Conservation (phyloP, 2,888 invertebrate genomes). For the Morinoia aosen region DNA sequence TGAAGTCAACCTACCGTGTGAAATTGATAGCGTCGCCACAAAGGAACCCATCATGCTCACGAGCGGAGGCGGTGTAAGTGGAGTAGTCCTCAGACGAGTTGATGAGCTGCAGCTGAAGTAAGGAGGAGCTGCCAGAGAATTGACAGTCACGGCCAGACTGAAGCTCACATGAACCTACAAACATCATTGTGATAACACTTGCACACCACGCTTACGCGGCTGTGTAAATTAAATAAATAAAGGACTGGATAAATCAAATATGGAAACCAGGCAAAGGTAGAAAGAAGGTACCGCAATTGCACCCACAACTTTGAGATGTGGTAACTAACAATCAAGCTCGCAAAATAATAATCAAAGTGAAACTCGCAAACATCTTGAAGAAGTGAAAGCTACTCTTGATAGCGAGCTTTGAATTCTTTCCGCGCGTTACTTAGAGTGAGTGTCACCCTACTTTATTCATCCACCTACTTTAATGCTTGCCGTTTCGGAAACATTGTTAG, state of each 20-base stretch:
- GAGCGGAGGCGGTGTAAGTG: not conserved
- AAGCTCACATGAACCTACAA: slow-evolving; percentile 25
- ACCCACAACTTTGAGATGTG: no score
- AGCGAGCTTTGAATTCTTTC: not conserved
- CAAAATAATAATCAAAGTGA: no score
- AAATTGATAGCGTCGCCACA: not conserved
- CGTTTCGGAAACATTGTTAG: not conserved
- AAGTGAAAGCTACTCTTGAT: not conserved
- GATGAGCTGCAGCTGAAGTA: slow-evolving; percentile 15
- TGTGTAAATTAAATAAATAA: no score
- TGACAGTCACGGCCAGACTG: slow-evolving; percentile 1
- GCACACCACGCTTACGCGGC: not conserved
- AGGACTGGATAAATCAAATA: no score
- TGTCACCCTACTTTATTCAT: not conserved
- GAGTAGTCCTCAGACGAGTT: not conserved
- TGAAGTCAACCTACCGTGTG: not conserved
- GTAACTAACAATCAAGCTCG: no score
- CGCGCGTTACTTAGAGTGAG: not conserved
- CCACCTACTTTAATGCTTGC: not conserved
- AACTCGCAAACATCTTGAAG: not conserved
- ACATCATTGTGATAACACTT: not conserved
- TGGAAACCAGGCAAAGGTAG: no score
- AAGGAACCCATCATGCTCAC: not conserved
- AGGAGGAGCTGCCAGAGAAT: not conserved
- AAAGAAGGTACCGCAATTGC: no score